Base-by-base conservation (phyloP, 1,140 invertebrate genomes). In the Planococcus citri region DNA sequence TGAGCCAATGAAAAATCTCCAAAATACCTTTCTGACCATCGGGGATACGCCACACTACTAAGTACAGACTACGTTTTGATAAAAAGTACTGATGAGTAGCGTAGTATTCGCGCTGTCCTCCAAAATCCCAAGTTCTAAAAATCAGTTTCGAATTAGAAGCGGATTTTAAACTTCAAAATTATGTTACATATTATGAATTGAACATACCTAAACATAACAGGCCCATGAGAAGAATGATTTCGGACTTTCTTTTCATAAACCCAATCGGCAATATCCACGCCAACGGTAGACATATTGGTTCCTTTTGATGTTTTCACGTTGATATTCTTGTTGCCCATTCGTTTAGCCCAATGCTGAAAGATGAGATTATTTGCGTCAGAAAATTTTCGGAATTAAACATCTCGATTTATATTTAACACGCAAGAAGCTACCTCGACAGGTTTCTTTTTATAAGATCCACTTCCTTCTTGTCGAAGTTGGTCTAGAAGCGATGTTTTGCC, bases 11-110 rank as follows among this genome's bases (percentile, higher is more conserved):
- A 61, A 95, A 82, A 70, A 98, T 91, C 74, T 91, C 90, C 12
- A 88, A 87, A 1, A 99, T 85, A 0, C 95, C 96, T 75, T 87
- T 86, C 72, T 94, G 87, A 0, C 96, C 95, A 76, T 98, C 95
- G 0, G 88, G 90, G 14, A 98, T 90, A 72, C 88, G 88, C 95
- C 96, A 99, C 0, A 96, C 85, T 2, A 98, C 95, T 14, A 99
- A 80, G 76, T 98, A 98, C 0, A 99, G 79, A 71, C 95, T 97
- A 33, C 97, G 82, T 73, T 95, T 94, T 0, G 95, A 97, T 14
- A 99, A 80, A 77, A 99, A 99, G 78, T 98, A 99, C 75, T 98
- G 95, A 83, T 98, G 96, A 0, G 96, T 98, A 0, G 95, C 92
- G 77, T 98, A 98, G 76, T 95, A 86, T 80, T 97, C 94, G 75